Percentiles rank a stretch among this genome's conserved stretches.
phyloP scores from a whole-genome alignment of 2,113 vertebrate species.

The Suricata suricatta region DNA sequence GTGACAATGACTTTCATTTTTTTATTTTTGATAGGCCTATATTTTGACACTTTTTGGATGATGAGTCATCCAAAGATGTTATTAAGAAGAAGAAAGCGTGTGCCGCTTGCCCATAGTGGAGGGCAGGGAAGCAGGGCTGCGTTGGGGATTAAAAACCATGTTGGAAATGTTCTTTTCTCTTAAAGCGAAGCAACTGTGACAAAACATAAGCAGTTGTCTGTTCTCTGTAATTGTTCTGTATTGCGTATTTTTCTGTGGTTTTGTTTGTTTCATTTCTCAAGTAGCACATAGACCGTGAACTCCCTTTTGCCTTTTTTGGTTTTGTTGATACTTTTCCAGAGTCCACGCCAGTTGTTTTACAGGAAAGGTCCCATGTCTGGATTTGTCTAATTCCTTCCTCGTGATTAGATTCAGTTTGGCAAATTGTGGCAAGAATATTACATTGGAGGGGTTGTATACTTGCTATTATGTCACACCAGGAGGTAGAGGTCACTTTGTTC shows the following conservation, averaged over 20 bases:
- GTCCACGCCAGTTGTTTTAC: background rate
- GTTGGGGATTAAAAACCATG: background rate
- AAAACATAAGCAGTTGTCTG: background rate
- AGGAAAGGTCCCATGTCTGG: background rate
- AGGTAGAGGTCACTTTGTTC: background rate
- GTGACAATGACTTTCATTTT: background rate
- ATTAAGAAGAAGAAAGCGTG: background rate
- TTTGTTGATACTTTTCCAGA: background rate
- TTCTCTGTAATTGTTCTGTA: background rate
- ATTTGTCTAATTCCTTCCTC: background rate
- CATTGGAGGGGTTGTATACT: no score
- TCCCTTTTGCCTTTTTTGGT: background rate
- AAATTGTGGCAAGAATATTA: background rate
- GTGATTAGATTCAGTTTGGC: background rate
- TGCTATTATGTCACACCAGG: background rate
- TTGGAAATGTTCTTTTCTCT: background rate
- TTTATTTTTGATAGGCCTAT: background rate
- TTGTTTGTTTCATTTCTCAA: background rate
- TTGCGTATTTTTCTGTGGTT: background rate
- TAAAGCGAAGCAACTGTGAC: background rate
- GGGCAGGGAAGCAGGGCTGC: no score
- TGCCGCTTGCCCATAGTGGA: background rate
- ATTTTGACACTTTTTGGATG: background rate
- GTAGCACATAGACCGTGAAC: background rate
- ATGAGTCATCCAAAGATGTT: background rate